Evolutionary conservation across 2,797 vertebrate species (phyloP).

Genomic region (Cyprinodon diabolis): DNA sequence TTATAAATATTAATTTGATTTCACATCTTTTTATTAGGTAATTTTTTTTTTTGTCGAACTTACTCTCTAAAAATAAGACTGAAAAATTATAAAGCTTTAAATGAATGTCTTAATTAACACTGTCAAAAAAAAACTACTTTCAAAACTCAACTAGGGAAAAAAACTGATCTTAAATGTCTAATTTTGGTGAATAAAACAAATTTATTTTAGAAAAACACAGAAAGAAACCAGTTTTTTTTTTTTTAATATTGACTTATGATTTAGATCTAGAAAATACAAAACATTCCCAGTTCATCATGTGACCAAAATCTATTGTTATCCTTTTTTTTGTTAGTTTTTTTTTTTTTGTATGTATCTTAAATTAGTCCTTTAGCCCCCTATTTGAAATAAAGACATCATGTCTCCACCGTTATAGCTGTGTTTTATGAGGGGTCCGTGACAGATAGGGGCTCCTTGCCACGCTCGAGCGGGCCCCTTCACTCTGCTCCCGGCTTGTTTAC

Average conservation of each 20-base stretch:
- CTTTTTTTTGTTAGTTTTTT: slow-evolving; percentile 1
- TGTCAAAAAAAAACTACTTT: too few species aligned
- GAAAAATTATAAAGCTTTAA: not conserved
- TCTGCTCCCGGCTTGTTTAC: slow-evolving; percentile 97
- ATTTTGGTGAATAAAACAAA: not conserved
- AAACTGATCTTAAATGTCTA: slow-evolving; percentile 1
- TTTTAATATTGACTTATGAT: slow-evolving; percentile 12
- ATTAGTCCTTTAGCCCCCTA: slow-evolving; percentile 86
- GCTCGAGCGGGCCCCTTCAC: slow-evolving; percentile 92
- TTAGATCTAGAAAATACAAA: slow-evolving; percentile 25
- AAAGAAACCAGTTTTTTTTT: slow-evolving; percentile 25
- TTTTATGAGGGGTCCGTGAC: slow-evolving; percentile 95
- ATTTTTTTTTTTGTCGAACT: not conserved
- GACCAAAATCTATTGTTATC: not conserved
- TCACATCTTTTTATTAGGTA: too few species aligned
- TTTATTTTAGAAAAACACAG: slow-evolving; percentile 13
- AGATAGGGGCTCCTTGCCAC: slow-evolving; percentile 91
- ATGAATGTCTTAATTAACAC: not conserved
- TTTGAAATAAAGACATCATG: slow-evolving; percentile 96
- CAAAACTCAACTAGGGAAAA: too few species aligned
- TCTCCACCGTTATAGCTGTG: slow-evolving; percentile 84
- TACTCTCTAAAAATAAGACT: not conserved
- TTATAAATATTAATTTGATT: too few species aligned
- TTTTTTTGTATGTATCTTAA: slow-evolving; percentile 9
- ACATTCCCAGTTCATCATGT: not conserved